Evolutionary conservation across 2,113 vertebrate genomes (phyloP).

Genomic region (Leptobrachium leishanense): DNA sequence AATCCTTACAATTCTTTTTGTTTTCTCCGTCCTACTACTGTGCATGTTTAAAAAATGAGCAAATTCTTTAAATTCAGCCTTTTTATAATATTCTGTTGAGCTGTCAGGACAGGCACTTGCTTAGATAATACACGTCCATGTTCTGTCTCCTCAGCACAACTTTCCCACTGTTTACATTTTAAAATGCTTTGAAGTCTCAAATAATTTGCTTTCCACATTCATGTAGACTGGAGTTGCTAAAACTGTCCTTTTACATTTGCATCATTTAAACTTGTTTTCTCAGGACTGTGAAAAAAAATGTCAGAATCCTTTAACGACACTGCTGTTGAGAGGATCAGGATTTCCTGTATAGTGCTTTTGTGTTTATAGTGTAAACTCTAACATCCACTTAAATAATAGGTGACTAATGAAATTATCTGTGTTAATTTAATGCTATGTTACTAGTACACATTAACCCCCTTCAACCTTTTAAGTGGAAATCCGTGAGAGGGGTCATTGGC

Average conservation of each 20-base stretch:
- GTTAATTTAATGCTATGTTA: background rate
- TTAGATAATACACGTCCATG: background rate
- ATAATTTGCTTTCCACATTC: background rate
- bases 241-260: background rate
- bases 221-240: background rate
- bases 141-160: background rate
- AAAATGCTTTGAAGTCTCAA: background rate
- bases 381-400: background rate
- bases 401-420: background rate
- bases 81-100: background rate
- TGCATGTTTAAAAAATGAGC: too few species aligned
- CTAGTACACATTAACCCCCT: too few species aligned
- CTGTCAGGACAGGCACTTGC: background rate
- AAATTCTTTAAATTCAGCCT: too few species aligned
- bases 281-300: background rate
- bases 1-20: too few species aligned
- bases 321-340: background rate
- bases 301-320: background rate
- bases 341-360: background rate
- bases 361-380: background rate
- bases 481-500: too few species aligned
- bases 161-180: background rate
- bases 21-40: too few species aligned
- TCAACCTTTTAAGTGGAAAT: too few species aligned
- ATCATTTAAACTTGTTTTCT: background rate